Conservation (phyloP, 2,113 vertebrate genomes). For the Seriola dumerili region DNA sequence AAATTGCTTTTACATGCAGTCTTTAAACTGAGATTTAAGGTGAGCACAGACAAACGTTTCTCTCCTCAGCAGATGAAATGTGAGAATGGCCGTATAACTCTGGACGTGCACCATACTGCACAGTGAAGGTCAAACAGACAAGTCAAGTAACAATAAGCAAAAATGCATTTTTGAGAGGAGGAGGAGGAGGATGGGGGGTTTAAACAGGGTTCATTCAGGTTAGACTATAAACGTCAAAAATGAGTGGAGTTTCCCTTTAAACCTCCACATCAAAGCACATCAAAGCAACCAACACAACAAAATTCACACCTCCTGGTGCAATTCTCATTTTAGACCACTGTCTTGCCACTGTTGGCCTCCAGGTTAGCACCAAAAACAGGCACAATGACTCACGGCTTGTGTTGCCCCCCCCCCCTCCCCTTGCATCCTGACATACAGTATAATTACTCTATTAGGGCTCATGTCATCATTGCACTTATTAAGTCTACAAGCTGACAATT, state of each 20-base stretch:
- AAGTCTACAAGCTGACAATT: constrained; percentile 72
- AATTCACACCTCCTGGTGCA: constrained; percentile 41
- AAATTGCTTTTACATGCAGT: background rate
- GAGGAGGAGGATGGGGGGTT: background rate
- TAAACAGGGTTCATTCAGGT: background rate
- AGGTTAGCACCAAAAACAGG: constrained; percentile 24
- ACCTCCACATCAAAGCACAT: constrained; percentile 41
- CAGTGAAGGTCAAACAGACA: background rate
- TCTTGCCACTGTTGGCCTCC: constrained; percentile 15
- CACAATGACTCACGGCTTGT: constrained; percentile 54
- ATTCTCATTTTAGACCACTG: constrained; percentile 13
- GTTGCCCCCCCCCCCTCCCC: constrained; percentile 27
- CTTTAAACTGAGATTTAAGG: background rate
- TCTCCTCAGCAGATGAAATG: background rate
- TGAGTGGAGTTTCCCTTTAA: constrained; percentile 34
- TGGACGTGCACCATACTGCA: background rate
- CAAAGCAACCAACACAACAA: constrained; percentile 38
- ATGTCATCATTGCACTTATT: constrained; percentile 69
- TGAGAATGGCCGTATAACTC: background rate
- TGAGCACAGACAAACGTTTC: background rate
- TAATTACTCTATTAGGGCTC: constrained; percentile 69
- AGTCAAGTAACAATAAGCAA: background rate
- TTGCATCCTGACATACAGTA: constrained; percentile 41
- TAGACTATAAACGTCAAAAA: constrained; percentile 16
- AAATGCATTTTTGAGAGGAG: too few species aligned